These are phyloP conservation scores for Labroides dimidiatus DNA, from an alignment of 2,797 vertebrate species.

Conservation along the genomic window DNA sequence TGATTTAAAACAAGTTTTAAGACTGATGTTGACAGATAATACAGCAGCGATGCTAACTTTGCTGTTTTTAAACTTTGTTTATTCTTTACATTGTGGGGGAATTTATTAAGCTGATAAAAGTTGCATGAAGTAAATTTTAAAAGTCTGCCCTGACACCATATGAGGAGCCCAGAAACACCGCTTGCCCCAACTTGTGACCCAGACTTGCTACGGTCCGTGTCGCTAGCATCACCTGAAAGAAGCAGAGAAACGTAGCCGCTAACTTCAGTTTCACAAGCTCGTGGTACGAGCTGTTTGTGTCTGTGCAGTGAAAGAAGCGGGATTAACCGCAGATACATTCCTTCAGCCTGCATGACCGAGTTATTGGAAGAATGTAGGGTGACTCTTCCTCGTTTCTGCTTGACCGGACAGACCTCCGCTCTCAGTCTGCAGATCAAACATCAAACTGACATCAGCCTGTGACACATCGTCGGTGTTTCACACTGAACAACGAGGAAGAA, in stretches of 20 bases:
- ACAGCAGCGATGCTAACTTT: too few relatives aligned
- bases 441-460: neutral
- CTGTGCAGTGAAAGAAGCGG: neutral
- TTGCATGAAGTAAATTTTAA: too few relatives aligned
- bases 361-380: conserved; percentile 67
- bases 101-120: too few relatives aligned
- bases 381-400: conserved; percentile 43
- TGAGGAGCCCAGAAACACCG: conserved; percentile 5
- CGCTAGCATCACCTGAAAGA: neutral
- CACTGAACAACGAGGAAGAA: neutral
- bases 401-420: conserved; percentile 16
- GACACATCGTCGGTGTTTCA: neutral
- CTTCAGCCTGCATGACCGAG: conserved; percentile 38
- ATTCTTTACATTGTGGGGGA: too few relatives aligned
- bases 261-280: conserved; percentile 4
- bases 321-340: conserved; percentile 46
- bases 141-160: neutral
- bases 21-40: too few relatives aligned
- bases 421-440: neutral
- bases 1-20: too few relatives aligned
- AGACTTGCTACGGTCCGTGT: too few relatives aligned
- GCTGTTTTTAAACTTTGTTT: too few relatives aligned
- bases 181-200: too few relatives aligned
- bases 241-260: neutral
- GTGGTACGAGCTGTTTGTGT: conserved; percentile 19